Conservation (phyloP, 2,888 invertebrate genomes). For the Thecocarcelia acutangulata region DNA sequence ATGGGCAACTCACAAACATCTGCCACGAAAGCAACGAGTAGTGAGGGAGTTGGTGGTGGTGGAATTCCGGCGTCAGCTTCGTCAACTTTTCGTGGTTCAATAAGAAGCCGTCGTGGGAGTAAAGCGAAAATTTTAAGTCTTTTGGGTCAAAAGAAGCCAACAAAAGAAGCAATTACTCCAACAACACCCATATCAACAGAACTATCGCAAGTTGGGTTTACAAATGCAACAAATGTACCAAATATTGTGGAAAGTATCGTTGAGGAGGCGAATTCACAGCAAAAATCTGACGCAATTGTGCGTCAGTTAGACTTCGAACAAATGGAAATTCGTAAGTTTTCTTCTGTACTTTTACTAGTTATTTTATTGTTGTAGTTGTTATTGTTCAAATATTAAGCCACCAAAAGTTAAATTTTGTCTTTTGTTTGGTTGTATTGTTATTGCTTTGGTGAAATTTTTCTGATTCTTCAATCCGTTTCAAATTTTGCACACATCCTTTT, state of each 20-base stretch:
- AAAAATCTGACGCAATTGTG: constrained; percentile 70
- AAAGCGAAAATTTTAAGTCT: constrained; percentile 77
- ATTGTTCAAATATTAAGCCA: constrained; percentile 36
- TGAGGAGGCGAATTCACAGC: constrained; percentile 64
- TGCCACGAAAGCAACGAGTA: constrained; percentile 14
- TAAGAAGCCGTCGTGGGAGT: constrained; percentile 76
- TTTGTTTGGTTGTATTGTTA: constrained; percentile 66
- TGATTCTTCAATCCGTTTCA: constrained; percentile 51
- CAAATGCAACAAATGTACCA: constrained; percentile 47
- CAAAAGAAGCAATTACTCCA: constrained; percentile 72
- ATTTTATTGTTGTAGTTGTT: constrained; percentile 57
- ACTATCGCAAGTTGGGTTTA: constrained; percentile 41
- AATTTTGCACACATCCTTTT: constrained; percentile 43
- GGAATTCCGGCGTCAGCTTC: constrained; percentile 49
- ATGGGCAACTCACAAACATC: constrained; percentile 76
- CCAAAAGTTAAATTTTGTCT: constrained; percentile 42
- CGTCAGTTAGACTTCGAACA: constrained; percentile 77
- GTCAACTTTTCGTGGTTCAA: constrained; percentile 56
- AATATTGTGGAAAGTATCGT: constrained; percentile 63
- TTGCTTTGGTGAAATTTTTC: constrained; percentile 28
- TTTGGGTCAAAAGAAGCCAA: constrained; percentile 77
- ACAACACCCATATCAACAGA: constrained; percentile 54
- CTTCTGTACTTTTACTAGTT: constrained; percentile 63
- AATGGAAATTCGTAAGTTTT: constrained; percentile 79
- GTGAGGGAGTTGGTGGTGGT: constrained; percentile 36